Evolutionary conservation across 2,888 invertebrate genomes (phyloP).

Genomic region (Nysson spinosus): DNA sequence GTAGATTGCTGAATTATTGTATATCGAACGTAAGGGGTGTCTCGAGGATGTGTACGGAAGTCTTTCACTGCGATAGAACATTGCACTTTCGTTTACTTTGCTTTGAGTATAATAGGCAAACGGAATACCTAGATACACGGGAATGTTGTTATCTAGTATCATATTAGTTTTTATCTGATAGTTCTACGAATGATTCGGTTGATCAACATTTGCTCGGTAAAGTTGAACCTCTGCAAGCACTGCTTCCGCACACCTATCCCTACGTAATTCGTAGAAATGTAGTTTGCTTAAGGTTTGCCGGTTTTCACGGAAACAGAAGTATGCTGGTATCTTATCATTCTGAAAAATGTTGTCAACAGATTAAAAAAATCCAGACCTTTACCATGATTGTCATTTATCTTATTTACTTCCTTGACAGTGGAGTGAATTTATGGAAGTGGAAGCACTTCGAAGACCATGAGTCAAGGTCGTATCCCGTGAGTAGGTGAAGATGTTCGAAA

Average conservation of each 20-base stretch:
- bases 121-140: slow-evolving; percentile 39
- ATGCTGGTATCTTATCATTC: no score
- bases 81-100: neutral
- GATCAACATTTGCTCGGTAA: slow-evolving; percentile 61
- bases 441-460: no score
- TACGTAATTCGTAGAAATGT: neutral
- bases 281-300: no score
- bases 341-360: no score
- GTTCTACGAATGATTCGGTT: slow-evolving; percentile 68
- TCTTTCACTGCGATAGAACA: no score
- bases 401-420: neutral
- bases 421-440: no score
- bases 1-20: no score
- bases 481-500: slow-evolving; percentile 3
- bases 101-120: slow-evolving; percentile 38
- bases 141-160: slow-evolving; percentile 60
- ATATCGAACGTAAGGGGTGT: no score
- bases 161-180: slow-evolving; percentile 63
- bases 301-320: no score
- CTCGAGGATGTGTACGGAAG: no score
- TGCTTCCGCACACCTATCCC: neutral
- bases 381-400: neutral
- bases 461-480: neutral
- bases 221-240: slow-evolving; percentile 7
- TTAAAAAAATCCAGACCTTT: neutral